These are phyloP conservation scores for Rhynchophorus ferrugineus DNA, from an alignment of 1,140 invertebrate species.

Conservation along the genomic window DNA sequence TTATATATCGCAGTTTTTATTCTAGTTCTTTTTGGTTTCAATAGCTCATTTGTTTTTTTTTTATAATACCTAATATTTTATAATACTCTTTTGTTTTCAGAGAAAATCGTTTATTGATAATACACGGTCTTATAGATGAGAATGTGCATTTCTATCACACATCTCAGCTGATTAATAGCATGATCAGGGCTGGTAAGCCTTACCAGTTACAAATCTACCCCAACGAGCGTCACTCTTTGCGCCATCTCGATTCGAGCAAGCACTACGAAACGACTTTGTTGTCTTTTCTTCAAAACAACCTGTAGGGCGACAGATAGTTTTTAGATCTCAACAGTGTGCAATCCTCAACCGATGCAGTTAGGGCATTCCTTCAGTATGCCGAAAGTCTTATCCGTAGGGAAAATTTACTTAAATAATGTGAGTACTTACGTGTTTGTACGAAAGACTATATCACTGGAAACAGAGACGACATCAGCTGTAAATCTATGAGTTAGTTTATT, in stretches of 20 bases:
- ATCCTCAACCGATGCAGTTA: neutral
- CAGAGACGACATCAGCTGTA: too few species aligned
- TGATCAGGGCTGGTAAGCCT: slow-evolving; percentile 85
- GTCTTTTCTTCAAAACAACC: slow-evolving; percentile 85
- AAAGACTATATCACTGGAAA: too few species aligned
- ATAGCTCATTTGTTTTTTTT: too few species aligned
- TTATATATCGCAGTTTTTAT: too few species aligned
- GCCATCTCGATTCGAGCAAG: slow-evolving; percentile 87
- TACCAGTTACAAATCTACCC: slow-evolving; percentile 91
- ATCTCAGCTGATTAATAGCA: slow-evolving; percentile 78
- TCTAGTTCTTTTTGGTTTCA: too few species aligned
- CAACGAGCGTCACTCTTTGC: slow-evolving; percentile 86
- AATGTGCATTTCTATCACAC: slow-evolving; percentile 99
- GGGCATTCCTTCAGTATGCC: neutral
- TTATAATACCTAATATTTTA: too few species aligned
- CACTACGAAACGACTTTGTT: slow-evolving; percentile 92
- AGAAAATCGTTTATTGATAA: slow-evolving; percentile 89
- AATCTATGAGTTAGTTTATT: too few species aligned
- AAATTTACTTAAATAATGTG: neutral
- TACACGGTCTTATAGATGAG: slow-evolving; percentile 97
- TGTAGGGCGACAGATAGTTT: slow-evolving; percentile 42
- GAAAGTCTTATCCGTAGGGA: neutral
- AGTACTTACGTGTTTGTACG: neutral
- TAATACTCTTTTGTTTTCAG: slow-evolving; percentile 48
- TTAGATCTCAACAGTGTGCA: neutral